These are phyloP conservation scores for Yponomeuta sedellus DNA, from an alignment of 2,888 invertebrate species.

Conservation along the genomic window DNA sequence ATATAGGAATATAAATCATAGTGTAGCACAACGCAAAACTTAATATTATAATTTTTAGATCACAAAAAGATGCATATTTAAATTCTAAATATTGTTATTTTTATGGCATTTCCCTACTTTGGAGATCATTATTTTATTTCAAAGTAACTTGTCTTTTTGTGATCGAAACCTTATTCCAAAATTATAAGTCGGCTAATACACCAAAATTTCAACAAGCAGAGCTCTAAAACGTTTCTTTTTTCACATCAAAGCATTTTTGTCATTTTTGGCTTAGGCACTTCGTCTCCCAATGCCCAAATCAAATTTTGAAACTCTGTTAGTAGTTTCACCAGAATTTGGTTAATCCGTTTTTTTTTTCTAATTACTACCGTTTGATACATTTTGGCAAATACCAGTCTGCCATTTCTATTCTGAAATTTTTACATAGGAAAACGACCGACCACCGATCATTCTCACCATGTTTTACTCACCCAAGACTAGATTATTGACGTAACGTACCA, in stretches of 20 bases:
- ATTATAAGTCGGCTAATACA: not conserved
- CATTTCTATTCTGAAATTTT: no score
- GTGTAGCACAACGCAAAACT: not conserved
- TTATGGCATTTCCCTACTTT: not conserved
- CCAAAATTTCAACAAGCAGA: not conserved
- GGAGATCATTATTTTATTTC: slow-evolving; percentile 7
- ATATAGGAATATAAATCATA: not conserved
- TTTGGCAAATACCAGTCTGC: no score
- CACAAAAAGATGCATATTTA: slow-evolving; percentile 6
- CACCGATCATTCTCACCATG: no score
- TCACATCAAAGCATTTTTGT: not conserved
- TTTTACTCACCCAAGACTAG: no score
- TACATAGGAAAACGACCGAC: no score
- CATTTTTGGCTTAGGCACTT: not conserved
- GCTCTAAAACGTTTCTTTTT: slow-evolving; percentile 11
- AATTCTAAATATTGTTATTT: not conserved
- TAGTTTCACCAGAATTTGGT: no score
- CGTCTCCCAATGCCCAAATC: not conserved
- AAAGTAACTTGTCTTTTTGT: slow-evolving; percentile 11
- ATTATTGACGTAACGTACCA: no score
- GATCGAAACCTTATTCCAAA: slow-evolving; percentile 8
- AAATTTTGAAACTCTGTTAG: not conserved
- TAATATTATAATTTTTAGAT: not conserved
- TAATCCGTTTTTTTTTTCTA: no score
- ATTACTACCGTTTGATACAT: no score